A percentile compares a stretch with the other conserved stretches of the same genome.
These are phyloP conservation scores for Pterocles burchelli DNA, from an alignment of 2,113 vertebrate species.

Conservation along the genomic window DNA sequence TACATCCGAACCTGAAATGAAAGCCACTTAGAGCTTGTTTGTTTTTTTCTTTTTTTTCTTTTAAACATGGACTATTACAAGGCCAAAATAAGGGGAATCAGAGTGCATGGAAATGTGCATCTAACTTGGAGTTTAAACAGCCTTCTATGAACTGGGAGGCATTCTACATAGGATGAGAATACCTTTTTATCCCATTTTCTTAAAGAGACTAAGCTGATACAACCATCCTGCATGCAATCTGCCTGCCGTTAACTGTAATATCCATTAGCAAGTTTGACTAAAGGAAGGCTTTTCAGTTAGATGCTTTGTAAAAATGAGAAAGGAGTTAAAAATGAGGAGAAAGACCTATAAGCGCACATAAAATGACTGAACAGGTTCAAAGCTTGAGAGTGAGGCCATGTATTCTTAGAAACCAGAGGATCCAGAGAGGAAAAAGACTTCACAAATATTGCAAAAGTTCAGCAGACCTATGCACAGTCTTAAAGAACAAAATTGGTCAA, in stretches of 20 bases:
- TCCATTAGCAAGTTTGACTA: background rate
- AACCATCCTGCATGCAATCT: background rate
- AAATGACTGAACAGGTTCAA: background rate
- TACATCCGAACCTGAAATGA: background rate
- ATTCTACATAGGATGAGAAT: background rate
- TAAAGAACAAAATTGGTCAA: background rate
- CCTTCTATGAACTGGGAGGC: background rate
- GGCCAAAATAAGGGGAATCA: background rate
- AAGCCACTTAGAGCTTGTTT: background rate
- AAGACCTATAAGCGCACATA: background rate
- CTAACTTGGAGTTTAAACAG: background rate
- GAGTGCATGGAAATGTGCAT: background rate
- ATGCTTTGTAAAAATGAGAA: background rate
- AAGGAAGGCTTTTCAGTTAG: background rate
- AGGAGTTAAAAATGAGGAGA: background rate
- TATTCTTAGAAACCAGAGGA: background rate
- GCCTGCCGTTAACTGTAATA: accelerated
- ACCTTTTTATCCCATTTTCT: background rate
- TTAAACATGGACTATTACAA: background rate
- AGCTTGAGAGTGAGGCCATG: background rate
- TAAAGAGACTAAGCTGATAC: background rate
- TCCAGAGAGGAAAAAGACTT: background rate
- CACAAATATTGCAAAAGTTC: background rate
- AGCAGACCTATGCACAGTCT: background rate
- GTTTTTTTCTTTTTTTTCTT: accelerated